Evolutionary conservation across 2,113 vertebrate species (phyloP).

Genomic region (Hypocryptadius cinnamomeus): DNA sequence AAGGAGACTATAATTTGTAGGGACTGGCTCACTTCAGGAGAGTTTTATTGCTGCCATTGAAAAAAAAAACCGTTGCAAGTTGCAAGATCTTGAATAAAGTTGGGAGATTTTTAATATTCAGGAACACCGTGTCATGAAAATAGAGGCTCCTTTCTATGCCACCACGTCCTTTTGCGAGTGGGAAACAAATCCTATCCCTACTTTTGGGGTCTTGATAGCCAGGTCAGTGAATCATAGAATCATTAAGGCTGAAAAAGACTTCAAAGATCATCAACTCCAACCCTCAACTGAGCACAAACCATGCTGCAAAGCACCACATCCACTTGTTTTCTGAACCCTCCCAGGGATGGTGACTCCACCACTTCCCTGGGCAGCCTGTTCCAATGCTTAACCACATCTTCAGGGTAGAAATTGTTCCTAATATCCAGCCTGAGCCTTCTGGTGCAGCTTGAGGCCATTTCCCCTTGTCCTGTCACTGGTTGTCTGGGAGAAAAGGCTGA

Average conservation of each 20-base stretch:
- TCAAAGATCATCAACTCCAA: neutral
- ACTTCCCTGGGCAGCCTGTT: neutral
- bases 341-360: neutral
- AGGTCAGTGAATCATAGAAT: neutral
- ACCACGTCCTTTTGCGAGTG: neutral
- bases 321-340: neutral
- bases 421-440: neutral
- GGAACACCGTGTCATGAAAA: neutral
- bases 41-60: neutral
- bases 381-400: neutral
- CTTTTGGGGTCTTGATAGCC: neutral
- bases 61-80: neutral
- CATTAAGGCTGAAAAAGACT: neutral
- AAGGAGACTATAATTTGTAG: neutral
- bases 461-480: accelerated
- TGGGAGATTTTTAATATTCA: neutral
- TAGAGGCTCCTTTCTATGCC: neutral
- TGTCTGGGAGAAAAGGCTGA: neutral
- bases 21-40: neutral
- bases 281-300: neutral
- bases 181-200: neutral
- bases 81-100: neutral
- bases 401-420: neutral
- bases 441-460: neutral
- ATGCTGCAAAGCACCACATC: neutral